phyloP scores from a whole-genome alignment of 2,113 vertebrate species.

The Sarotherodon lohbergeri region DNA sequence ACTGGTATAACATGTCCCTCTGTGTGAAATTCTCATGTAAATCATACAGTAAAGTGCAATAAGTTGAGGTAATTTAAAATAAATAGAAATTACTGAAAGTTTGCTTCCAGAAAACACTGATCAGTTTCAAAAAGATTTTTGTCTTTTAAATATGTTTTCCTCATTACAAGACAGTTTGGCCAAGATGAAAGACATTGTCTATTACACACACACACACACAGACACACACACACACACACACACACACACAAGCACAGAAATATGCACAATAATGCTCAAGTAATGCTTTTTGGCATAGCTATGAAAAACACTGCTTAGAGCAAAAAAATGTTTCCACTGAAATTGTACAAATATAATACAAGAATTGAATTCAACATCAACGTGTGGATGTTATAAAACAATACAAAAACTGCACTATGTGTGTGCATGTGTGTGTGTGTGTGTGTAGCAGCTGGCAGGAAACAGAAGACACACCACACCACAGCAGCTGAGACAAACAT shows the following conservation, averaged over 20 bases:
- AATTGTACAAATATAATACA: background rate
- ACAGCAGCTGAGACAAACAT: background rate
- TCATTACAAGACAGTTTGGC: background rate
- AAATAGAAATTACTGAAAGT: background rate
- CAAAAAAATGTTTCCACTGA: background rate
- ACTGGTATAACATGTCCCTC: background rate
- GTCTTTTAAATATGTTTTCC: background rate
- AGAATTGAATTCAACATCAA: background rate
- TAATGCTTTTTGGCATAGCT: background rate
- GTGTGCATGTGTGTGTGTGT: background rate
- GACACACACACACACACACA: background rate
- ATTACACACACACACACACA: no score
- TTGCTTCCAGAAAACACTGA: background rate
- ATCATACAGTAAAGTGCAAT: background rate
- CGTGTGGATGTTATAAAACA: background rate
- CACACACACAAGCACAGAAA: background rate
- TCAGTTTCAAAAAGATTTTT: background rate
- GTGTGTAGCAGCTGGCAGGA: background rate
- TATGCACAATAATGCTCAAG: background rate
- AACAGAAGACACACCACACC: background rate
- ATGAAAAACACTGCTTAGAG: background rate
- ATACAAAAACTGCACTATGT: background rate
- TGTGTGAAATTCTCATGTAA: background rate
- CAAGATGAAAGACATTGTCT: background rate
- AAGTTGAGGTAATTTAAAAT: background rate